Evolutionary conservation across 2,113 vertebrate species (phyloP), one percentile per base, ranked within the genome.

Genomic region (Paradoxurus hermaphroditus): DNA sequence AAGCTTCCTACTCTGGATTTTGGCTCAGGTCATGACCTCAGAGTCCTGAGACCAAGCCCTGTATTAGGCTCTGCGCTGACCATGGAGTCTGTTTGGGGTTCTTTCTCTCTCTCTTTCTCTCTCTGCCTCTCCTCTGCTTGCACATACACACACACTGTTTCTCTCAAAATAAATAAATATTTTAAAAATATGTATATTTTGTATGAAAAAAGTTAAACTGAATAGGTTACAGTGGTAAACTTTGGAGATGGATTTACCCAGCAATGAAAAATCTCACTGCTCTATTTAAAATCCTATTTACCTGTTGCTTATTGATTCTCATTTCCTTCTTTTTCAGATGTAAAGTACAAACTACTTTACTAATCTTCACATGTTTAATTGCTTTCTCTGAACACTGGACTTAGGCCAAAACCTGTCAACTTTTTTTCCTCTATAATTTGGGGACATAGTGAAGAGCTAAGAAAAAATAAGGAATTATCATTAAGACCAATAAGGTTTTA

Each of bases 381-480:
- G 91, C 25, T 86, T 8, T 82, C 91, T 83, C 73, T 90, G 70
- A 97, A 97, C 39, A 41, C 46, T 73, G 89, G 53, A 86, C 31
- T 86, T 1, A 34, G 67, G 49, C 82, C 88, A 94, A 56, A 82
- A 86, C 65, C 51, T 23, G 31, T 65, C 70, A 0, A 7, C 36
- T 63, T 87, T 63, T 67, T 85, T 81, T 41, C 68, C 18, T 79
- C 39, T 89, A 2, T 93, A 65, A 88, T 93, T 91, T 85, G 83
- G 65, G 11, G 59, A 91, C 93, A 91, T 41, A 15, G 18, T 78
- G 19, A 36, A 96, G 36, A 97, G 73, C 49, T 94, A 53, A 67
- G 49, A 97, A 78, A 94, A 91, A 95, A 93, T 96, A 44, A 87
- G 51, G 29, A 96, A 85, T 82, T 75, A 86, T 79, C 87, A 85